Base-by-base conservation (phyloP, 2,113 vertebrate genomes). In the Chloroceryle aenea region DNA sequence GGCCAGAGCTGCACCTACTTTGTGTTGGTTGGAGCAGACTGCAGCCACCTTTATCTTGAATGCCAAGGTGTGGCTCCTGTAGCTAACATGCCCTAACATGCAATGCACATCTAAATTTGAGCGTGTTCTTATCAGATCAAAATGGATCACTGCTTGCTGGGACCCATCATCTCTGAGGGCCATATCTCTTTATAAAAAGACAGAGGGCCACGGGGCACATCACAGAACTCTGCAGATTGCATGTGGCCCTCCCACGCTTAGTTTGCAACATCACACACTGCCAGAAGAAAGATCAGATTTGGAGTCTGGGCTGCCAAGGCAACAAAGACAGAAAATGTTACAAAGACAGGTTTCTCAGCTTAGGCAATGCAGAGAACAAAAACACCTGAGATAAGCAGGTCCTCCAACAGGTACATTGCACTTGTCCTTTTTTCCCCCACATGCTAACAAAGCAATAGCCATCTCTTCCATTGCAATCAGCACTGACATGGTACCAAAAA, bases 71-170 rank as follows among this genome's bases (percentile, higher is more conserved):
- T 43, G 89, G 89, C 32, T 90, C 63, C 26, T 9, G 43, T 55
- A 91, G 64, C 26, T 11, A 84, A 76, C 93, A 72, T 1, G 92
- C 66, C 80, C 79, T 40, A 59, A 95, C 95, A 90, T 42, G 96
- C 66, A 78, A 25, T 4, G 36, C 80, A 72, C 69, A 76, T 64
- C 79, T 75, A 92, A 52, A 92, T 86, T n/a, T 74, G 55, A 95
- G 81, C 7, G 3, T 43, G 53, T 77, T 77, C 76, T 96, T 93
- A 96, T 96, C 95, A 97, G 95, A 97, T 96, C 47, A 56, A 62
- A 92, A 81, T 11, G 52, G 59, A 90, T 83, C 79, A 55, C 83
- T 92, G 90, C 92, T 90, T 96, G 96, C 90, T 89, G 92, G 92
- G 76, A 96, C 93, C 90, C 8, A 68, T 90, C 94, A 90, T 90